Evolutionary conservation across 2,113 vertebrate genomes (phyloP).

Genomic region (Aix galericulata): DNA sequence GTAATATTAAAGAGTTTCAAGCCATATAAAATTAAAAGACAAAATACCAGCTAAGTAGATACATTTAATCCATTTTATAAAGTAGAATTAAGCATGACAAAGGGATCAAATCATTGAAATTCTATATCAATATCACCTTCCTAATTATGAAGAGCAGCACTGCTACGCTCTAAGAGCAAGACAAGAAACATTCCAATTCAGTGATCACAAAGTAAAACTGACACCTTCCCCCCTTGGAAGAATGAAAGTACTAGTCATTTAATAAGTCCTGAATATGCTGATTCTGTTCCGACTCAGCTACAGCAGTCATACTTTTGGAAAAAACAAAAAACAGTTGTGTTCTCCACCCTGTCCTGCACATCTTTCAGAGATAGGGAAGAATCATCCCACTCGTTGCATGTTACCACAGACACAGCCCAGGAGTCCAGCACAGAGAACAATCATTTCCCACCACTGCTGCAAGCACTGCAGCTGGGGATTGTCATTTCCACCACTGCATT

Average conservation of each 20-base stretch:
- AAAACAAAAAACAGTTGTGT: background rate
- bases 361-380: background rate
- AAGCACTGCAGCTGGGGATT: background rate
- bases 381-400: background rate
- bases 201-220: background rate
- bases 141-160: background rate
- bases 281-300: background rate
- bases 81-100: background rate
- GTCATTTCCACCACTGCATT: background rate
- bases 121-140: background rate
- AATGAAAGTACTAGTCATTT: background rate
- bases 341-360: background rate
- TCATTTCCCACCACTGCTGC: background rate
- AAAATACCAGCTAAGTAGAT: background rate
- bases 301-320: background rate
- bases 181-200: background rate
- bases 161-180: background rate
- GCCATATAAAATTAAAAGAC: background rate
- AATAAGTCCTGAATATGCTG: background rate
- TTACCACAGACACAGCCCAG: background rate
- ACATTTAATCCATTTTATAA: background rate
- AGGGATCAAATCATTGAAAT: background rate
- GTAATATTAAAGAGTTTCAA: background rate
- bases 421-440: background rate
- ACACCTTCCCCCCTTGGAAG: background rate